Evolutionary conservation across 2,888 invertebrate species (phyloP).

Genomic region (Cerastoderma edule): DNA sequence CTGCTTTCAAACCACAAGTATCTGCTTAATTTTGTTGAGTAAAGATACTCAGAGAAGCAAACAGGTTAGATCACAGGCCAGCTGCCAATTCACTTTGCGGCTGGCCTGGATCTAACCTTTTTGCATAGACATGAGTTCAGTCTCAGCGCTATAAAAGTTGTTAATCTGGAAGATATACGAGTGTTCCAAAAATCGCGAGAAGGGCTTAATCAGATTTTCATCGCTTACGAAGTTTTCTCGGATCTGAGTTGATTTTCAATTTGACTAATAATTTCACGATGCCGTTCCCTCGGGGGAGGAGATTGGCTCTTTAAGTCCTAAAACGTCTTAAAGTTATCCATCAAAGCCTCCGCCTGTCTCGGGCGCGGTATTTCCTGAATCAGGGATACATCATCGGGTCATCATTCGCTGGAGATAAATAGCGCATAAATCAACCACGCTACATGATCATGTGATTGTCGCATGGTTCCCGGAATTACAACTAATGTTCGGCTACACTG

Average conservation of each 20-base stretch:
- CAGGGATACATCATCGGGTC: constrained; percentile 40
- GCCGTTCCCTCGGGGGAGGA: constrained; percentile 40
- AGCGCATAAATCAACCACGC: constrained; percentile 44
- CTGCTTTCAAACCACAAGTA: too few species aligned
- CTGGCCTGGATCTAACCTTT: too few species aligned
- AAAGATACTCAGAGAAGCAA: too few species aligned
- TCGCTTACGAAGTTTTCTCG: constrained; percentile 13
- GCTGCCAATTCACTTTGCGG: too few species aligned
- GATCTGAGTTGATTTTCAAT: constrained; percentile 52
- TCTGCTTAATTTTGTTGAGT: too few species aligned
- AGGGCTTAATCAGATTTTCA: constrained; percentile 18
- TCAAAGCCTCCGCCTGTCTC: constrained; percentile 31
- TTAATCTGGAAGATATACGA: too few species aligned
- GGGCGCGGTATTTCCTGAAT: constrained; percentile 25
- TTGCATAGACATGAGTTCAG: too few species aligned
- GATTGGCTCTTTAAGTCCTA: constrained; percentile 53
- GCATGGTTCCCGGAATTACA: constrained; percentile 6
- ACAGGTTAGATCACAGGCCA: too few species aligned
- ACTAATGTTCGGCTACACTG: constrained; percentile 11
- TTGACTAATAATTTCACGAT: constrained; percentile 57
- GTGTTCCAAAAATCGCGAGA: too few species aligned
- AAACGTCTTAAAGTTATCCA: constrained; percentile 57
- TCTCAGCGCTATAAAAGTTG: too few species aligned
- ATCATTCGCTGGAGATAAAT: constrained; percentile 42
- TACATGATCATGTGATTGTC: constrained; percentile 25